Conservation (phyloP, 2,888 invertebrate species). For the Tachina lurida region DNA sequence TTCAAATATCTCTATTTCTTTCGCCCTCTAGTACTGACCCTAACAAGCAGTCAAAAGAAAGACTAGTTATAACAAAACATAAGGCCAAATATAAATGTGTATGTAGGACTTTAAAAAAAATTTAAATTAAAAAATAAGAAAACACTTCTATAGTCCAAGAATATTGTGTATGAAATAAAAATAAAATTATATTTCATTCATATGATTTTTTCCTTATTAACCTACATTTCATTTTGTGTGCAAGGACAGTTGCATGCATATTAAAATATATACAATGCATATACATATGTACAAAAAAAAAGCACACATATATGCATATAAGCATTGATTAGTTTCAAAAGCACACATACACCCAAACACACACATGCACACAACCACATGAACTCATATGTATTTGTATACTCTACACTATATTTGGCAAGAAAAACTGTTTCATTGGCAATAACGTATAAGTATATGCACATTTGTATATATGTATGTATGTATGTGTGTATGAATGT, state of each 20-base stretch:
- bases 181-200: slow-evolving; percentile 20
- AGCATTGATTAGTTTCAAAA: slow-evolving; percentile 17
- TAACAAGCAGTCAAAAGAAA: not conserved
- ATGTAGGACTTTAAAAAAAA: not conserved
- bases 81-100: not conserved
- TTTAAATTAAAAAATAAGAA: not conserved
- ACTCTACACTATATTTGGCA: slow-evolving; percentile 14
- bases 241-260: slow-evolving; percentile 10
- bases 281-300: not conserved
- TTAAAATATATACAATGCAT: slow-evolving; percentile 4
- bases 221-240: slow-evolving; percentile 43
- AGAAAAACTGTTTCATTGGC: slow-evolving; percentile 22
- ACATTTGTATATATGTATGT: not conserved
- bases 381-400: not conserved
- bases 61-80: slow-evolving; percentile 10
- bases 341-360: not conserved
- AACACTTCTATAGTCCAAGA: not conserved
- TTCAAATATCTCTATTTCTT: too few relatives aligned
- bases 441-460: not conserved
- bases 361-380: not conserved
- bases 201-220: slow-evolving; percentile 30
- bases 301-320: not conserved
- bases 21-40: too few relatives aligned
- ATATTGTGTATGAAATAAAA: not conserved
- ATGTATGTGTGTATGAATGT: not conserved